These are phyloP conservation scores for Nettapus auritus DNA, from an alignment of 2,113 vertebrate genomes.

Conservation along the genomic window DNA sequence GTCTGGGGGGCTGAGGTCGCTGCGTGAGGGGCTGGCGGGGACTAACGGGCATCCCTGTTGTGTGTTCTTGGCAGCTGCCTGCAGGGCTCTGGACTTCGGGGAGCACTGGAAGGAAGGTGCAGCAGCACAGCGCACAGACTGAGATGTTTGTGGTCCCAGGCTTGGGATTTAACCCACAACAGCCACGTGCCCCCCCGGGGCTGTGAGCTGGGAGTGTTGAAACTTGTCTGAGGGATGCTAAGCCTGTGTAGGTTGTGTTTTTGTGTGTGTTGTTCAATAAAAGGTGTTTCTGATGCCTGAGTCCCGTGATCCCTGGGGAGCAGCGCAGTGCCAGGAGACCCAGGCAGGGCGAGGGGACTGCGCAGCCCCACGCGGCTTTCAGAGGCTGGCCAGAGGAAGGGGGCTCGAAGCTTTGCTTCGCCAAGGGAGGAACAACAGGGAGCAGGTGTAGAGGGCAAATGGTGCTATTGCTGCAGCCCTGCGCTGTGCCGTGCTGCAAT, in stretches of 20 bases:
- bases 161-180: neutral
- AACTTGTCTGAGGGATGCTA: neutral
- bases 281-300: neutral
- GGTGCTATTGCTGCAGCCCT: neutral
- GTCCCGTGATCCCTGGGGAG: neutral
- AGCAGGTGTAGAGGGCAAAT: neutral
- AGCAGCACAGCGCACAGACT: fast-evolving
- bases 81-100: no score
- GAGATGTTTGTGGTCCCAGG: fast-evolving
- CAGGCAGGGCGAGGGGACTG: no score
- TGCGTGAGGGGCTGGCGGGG: neutral
- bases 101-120: neutral
- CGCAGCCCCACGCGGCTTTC: no score
- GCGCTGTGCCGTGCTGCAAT: neutral
- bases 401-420: no score
- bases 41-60: neutral
- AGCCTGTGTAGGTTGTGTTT: neutral
- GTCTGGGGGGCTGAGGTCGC: no score
- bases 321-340: neutral
- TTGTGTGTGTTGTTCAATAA: neutral
- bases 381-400: no score
- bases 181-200: neutral
- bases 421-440: no score
- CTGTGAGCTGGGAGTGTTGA: no score
- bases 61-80: neutral